Percentiles rank a stretch among this genome's conserved stretches.
These are phyloP conservation scores for Gephyroberyx darwinii DNA, from an alignment of 2,797 vertebrate species.

Conservation along the genomic window DNA sequence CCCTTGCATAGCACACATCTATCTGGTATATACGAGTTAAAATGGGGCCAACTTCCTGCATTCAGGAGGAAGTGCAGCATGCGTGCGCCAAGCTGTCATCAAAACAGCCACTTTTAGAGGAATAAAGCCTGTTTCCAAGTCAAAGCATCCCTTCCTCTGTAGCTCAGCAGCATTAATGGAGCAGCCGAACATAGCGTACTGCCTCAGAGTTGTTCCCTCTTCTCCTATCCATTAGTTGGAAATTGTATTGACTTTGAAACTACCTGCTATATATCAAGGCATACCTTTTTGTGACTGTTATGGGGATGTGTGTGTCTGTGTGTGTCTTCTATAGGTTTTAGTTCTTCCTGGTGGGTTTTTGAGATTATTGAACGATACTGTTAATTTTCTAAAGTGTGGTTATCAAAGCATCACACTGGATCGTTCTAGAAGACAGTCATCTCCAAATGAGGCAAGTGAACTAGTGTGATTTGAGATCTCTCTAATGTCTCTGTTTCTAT, in stretches of 20 bases:
- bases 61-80: conserved; percentile 62
- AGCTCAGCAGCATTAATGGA: conserved; percentile 64
- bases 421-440: conserved; percentile 16
- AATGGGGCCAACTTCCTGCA: conserved; percentile 63
- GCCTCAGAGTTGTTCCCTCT: conserved; percentile 57
- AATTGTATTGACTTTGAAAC: conserved; percentile 63
- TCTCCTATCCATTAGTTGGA: conserved; percentile 66
- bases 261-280: conserved; percentile 50
- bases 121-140: conserved; percentile 66
- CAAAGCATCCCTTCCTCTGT: conserved; percentile 54
- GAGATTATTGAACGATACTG: too few relatives aligned
- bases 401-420: not conserved
- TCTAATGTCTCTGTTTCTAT: conserved; percentile 52
- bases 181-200: conserved; percentile 32
- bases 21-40: conserved; percentile 58
- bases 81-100: conserved; percentile 57
- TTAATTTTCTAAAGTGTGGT: too few relatives aligned
- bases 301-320: too few relatives aligned
- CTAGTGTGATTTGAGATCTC: conserved; percentile 5
- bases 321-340: too few relatives aligned
- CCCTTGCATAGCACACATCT: conserved; percentile 67
- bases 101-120: conserved; percentile 68
- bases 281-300: too few relatives aligned
- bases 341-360: too few relatives aligned
- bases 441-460: conserved; percentile 17